These are phyloP conservation scores for Linnaemya vulpina DNA, from an alignment of 2,888 invertebrate genomes.

Conservation along the genomic window DNA sequence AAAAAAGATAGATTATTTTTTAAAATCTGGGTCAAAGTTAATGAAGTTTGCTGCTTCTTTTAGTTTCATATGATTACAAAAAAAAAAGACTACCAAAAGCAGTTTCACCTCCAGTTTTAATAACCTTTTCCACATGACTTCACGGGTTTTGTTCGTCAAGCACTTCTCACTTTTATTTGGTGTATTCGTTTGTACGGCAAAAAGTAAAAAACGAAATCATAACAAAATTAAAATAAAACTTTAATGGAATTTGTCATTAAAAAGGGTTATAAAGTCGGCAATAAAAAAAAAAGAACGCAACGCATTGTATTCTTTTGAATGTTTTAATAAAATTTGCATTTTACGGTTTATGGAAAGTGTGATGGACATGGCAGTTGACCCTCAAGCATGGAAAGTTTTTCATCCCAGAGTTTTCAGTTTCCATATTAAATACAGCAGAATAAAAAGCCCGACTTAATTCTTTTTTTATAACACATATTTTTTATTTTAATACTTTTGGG, in stretches of 20 bases:
- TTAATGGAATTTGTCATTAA: slow-evolving; percentile 51
- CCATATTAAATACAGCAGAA: not conserved
- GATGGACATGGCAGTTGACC: slow-evolving; percentile 58
- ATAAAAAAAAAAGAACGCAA: slow-evolving; percentile 15
- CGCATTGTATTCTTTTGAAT: not conserved
- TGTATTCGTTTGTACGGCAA: not conserved
- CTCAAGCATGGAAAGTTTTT: slow-evolving; percentile 47
- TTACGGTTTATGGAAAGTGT: slow-evolving; percentile 20
- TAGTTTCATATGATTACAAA: slow-evolving; percentile 15
- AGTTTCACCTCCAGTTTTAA: not conserved
- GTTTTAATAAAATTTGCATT: slow-evolving; percentile 49
- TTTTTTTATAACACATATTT: slow-evolving; percentile 20
- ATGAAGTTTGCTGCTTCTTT: slow-evolving; percentile 36
- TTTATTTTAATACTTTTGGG: slow-evolving; percentile 9
- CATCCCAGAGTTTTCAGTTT: slow-evolving; percentile 17
- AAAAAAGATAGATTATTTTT: not conserved
- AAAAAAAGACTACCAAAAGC: too few relatives aligned
- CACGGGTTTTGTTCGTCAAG: slow-evolving; percentile 23
- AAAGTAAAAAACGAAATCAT: slow-evolving; percentile 17
- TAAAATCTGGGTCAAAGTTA: slow-evolving; percentile 65
- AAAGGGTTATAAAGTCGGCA: slow-evolving; percentile 47
- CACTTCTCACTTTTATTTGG: not conserved
- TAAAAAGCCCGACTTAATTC: slow-evolving; percentile 10
- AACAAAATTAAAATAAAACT: slow-evolving; percentile 12
- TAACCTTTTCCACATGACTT: slow-evolving; percentile 19